Evolutionary conservation across 1,140 invertebrate genomes (phyloP).

Genomic region (Atta colombica): DNA sequence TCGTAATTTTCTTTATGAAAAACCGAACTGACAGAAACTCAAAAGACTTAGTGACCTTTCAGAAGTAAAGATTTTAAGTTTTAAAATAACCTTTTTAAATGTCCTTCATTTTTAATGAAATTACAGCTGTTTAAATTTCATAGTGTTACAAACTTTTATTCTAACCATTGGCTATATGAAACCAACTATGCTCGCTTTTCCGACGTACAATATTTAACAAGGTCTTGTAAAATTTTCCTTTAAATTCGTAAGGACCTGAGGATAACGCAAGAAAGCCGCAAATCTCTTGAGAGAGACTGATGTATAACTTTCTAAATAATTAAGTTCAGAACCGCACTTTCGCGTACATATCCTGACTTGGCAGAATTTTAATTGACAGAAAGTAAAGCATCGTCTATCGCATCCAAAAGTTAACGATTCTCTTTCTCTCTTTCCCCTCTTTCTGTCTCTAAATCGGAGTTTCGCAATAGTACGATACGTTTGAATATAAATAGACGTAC

Average conservation of each 20-base stretch:
- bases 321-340: conserved; percentile 2
- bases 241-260: conserved; percentile 27
- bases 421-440: neutral
- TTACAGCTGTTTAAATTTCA: too few species aligned
- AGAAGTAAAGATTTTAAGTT: too few species aligned
- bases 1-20: too few species aligned
- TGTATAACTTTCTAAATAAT: conserved; percentile 50
- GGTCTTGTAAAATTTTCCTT: conserved; percentile 27
- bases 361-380: conserved; percentile 26
- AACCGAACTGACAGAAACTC: too few species aligned
- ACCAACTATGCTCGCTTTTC: neutral
- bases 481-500: neutral
- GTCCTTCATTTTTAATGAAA: too few species aligned
- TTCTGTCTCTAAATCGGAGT: neutral
- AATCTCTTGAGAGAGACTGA: conserved; percentile 17
- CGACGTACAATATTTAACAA: conserved; percentile 35
- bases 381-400: neutral
- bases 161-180: neutral
- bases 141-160: neutral
- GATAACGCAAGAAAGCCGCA: neutral
- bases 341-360: neutral
- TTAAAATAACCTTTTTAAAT: too few species aligned
- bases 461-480: neutral
- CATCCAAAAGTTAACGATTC: neutral
- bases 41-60: too few species aligned